Conservation (phyloP, 2,113 vertebrate species). For the Zingel zingel region DNA sequence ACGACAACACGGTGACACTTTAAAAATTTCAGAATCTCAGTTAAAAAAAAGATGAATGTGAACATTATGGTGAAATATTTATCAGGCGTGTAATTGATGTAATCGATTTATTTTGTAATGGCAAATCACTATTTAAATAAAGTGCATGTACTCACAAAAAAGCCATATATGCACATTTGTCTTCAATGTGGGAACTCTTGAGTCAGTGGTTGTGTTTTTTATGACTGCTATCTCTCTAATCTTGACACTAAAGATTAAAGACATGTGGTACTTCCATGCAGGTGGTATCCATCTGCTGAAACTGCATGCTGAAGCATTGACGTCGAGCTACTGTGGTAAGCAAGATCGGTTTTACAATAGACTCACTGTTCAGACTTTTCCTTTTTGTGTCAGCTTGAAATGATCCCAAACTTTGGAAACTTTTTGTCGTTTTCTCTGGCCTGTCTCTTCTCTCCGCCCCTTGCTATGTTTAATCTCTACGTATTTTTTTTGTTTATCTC, state of each 20-base stretch:
- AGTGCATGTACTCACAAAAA: constrained; percentile 88
- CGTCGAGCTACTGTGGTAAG: too few relatives aligned
- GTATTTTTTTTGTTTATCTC: too few relatives aligned
- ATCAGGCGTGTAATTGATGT: constrained; percentile 97
- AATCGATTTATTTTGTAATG: constrained; percentile 90
- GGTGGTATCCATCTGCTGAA: constrained; percentile 29
- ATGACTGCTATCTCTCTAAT: constrained; percentile 17
- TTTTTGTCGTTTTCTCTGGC: too few relatives aligned
- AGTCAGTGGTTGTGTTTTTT: constrained; percentile 22
- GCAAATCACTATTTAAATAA: constrained; percentile 99
- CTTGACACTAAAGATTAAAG: background rate
- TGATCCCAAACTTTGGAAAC: too few relatives aligned
- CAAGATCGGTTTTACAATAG: too few relatives aligned
- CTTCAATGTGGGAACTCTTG: constrained; percentile 1
- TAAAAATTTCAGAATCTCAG: constrained; percentile 47
- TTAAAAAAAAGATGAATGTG: constrained; percentile 64
- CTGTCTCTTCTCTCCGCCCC: too few relatives aligned
- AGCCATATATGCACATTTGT: constrained; percentile 29
- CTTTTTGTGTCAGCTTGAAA: too few relatives aligned
- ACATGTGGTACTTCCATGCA: background rate
- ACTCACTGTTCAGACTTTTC: too few relatives aligned
- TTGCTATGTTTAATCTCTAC: too few relatives aligned
- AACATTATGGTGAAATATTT: constrained; percentile 95
- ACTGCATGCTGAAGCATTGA: background rate
- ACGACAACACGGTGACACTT: constrained; percentile 38